Conservation (phyloP, 92 coral and sea anemone species). For the Micromussa lordhowensis region DNA sequence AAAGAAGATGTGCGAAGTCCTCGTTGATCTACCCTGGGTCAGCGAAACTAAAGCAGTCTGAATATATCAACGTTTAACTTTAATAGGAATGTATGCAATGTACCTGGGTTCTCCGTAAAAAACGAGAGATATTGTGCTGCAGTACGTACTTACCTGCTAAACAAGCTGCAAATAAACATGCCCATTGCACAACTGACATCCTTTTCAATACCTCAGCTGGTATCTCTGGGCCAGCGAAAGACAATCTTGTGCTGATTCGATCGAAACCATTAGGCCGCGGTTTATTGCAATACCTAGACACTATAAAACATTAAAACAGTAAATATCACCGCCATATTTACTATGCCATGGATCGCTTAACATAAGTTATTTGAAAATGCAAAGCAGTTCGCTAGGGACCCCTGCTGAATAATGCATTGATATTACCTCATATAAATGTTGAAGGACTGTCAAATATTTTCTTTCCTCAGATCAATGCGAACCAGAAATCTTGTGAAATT, state of each 20-base stretch:
- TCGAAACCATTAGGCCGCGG: neutral
- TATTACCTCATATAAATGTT: neutral
- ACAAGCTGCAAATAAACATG: neutral
- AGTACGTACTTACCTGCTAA: neutral
- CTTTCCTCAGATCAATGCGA: neutral
- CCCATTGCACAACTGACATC: neutral
- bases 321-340: neutral
- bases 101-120: neutral
- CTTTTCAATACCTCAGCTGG: neutral
- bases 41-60: no score
- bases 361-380: constrained; percentile 9
- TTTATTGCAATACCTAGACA: neutral
- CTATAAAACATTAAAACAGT: neutral
- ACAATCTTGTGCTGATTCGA: neutral
- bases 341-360: neutral
- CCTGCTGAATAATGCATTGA: neutral
- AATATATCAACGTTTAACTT: neutral
- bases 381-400: neutral
- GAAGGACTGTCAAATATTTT: neutral
- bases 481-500: neutral
- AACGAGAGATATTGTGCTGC: neutral
- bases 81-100: no score
- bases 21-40: no score
- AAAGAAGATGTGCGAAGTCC: no score
- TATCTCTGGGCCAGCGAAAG: neutral